These are phyloP conservation scores for Phylloscopus trochiloides DNA, from an alignment of 2,113 vertebrate genomes.

Conservation along the genomic window DNA sequence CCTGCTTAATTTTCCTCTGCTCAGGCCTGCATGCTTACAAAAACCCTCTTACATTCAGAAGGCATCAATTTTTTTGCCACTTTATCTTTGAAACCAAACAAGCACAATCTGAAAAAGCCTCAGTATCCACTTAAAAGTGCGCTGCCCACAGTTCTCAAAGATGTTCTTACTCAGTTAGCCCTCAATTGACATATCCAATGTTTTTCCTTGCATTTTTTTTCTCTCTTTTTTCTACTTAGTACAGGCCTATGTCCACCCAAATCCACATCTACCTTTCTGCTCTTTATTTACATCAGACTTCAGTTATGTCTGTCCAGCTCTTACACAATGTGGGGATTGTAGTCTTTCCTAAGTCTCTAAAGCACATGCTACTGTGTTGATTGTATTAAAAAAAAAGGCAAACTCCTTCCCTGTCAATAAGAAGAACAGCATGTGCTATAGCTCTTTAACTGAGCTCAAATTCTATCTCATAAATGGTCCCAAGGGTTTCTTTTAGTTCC, in stretches of 20 bases:
- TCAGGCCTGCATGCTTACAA: neutral
- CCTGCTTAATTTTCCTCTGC: neutral
- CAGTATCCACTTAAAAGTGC: neutral
- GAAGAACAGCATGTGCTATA: slow-evolving; percentile 38
- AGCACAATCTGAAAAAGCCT: neutral
- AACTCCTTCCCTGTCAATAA: neutral
- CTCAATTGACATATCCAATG: neutral
- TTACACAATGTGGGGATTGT: rapidly evolving
- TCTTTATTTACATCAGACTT: neutral
- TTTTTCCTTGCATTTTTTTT: neutral
- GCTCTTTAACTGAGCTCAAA: neutral
- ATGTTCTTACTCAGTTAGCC: neutral
- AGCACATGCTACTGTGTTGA: slow-evolving; percentile 30
- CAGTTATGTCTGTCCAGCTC: neutral
- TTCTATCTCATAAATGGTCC: slow-evolving; percentile 22
- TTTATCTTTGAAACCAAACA: neutral
- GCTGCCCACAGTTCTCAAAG: neutral
- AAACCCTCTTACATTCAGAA: neutral
- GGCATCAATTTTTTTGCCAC: neutral
- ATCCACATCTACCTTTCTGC: neutral
- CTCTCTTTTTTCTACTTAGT: neutral
- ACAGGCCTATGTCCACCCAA: neutral
- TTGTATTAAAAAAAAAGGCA: neutral
- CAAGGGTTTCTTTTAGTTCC: slow-evolving; percentile 19
- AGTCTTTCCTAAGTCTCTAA: neutral